phyloP scores from a whole-genome alignment of 1,140 invertebrate species.

The Planococcus citri region DNA sequence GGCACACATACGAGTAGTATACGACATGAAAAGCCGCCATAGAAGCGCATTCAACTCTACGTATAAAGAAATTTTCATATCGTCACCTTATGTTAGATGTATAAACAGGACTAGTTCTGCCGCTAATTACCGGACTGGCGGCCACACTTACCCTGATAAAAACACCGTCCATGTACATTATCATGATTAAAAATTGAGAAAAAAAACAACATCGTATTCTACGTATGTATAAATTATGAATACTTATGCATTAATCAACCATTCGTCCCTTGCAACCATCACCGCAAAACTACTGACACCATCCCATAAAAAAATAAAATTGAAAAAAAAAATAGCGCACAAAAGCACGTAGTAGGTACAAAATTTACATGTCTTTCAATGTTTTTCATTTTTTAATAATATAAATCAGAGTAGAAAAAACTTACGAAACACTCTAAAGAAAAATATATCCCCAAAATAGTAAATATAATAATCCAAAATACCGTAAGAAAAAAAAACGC shows the following conservation, averaged over 20 bases:
- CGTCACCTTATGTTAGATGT: slow-evolving; percentile 28
- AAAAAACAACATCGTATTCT: not conserved
- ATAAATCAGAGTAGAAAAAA: not conserved
- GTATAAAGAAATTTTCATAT: not conserved
- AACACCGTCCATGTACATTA: not conserved
- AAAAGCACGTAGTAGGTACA: slow-evolving; percentile 6
- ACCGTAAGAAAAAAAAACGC: not conserved
- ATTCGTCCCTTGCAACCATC: not conserved
- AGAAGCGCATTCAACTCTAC: slow-evolving; percentile 11
- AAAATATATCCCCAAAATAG: not conserved
- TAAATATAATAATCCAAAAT: no score
- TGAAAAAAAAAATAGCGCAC: not conserved
- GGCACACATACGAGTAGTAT: not conserved
- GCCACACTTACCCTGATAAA: slow-evolving; percentile 25
- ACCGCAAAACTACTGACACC: not conserved
- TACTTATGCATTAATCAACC: no score
- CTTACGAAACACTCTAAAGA: no score
- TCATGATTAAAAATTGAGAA: not conserved
- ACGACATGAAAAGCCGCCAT: not conserved
- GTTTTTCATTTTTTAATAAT: not conserved
- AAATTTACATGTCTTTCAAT: slow-evolving; percentile 8
- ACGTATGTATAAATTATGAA: no score
- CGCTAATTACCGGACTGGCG: slow-evolving; percentile 27
- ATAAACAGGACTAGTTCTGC: slow-evolving; percentile 28
- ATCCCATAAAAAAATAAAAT: not conserved